Conservation (phyloP, 2,888 invertebrate species). For the Branchellion lobata region DNA sequence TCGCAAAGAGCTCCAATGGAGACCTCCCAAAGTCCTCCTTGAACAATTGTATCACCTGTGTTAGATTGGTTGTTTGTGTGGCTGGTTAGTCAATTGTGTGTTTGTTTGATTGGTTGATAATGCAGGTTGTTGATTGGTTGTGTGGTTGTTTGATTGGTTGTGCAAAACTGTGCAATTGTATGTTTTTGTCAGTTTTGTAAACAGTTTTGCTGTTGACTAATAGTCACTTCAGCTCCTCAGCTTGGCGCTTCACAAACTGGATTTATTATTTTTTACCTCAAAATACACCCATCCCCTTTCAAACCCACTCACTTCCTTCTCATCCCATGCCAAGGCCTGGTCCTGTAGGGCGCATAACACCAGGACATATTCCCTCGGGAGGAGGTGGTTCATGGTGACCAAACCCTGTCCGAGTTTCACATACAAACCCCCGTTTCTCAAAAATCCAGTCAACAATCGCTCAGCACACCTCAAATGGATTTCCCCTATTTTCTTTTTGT, state of each 20-base stretch:
- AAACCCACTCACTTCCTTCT: slow-evolving; percentile 58
- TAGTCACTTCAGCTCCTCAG: too few relatives aligned
- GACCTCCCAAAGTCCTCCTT: slow-evolving; percentile 70
- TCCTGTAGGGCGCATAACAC: slow-evolving; percentile 66
- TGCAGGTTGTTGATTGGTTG: too few relatives aligned
- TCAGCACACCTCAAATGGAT: slow-evolving; percentile 70
- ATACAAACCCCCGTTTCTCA: slow-evolving; percentile 75
- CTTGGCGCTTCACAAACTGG: too few relatives aligned
- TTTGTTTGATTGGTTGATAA: too few relatives aligned
- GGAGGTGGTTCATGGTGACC: slow-evolving; percentile 73
- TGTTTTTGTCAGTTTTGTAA: too few relatives aligned
- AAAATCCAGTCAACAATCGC: slow-evolving; percentile 69
- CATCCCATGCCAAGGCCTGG: slow-evolving; percentile 59
- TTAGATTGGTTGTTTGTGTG: too few relatives aligned
- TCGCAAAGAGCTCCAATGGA: slow-evolving; percentile 68
- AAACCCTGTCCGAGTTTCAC: slow-evolving; percentile 77
- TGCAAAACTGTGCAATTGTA: too few relatives aligned
- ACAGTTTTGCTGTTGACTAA: too few relatives aligned
- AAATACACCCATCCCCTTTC: too few relatives aligned
- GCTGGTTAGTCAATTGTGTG: too few relatives aligned
- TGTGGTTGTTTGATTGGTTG: too few relatives aligned
- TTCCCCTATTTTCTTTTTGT: slow-evolving; percentile 63
- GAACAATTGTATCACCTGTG: slow-evolving; percentile 70
- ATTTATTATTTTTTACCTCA: too few relatives aligned
- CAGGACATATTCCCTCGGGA: slow-evolving; percentile 71